phyloP scores from a whole-genome alignment of 2,113 vertebrate genomes.

The Planiliza haematocheilus region DNA sequence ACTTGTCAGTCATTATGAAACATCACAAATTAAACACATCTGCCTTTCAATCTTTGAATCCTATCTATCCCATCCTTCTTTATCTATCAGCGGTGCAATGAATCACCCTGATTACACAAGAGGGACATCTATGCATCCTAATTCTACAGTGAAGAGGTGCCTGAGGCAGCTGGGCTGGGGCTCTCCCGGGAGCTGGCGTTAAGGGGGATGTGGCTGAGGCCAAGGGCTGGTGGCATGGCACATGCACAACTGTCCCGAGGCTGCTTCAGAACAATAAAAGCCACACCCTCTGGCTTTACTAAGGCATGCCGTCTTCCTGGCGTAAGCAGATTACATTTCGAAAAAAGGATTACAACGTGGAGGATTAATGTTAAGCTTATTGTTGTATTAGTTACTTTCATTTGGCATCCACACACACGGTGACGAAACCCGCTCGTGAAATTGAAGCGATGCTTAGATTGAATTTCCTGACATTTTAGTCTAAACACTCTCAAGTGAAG shows the following conservation, averaged over 20 bases:
- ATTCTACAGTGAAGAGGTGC: constrained; percentile 10
- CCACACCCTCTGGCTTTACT: constrained; percentile 67
- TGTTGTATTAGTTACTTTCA: constrained; percentile 39
- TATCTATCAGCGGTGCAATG: background rate
- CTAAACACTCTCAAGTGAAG: too few relatives aligned
- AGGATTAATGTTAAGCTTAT: constrained; percentile 52
- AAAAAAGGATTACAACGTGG: constrained; percentile 59
- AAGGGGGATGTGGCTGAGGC: constrained; percentile 40
- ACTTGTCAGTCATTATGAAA: constrained; percentile 4
- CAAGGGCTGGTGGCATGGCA: constrained; percentile 49
- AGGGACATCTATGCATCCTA: constrained; percentile 12
- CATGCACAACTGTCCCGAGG: constrained; percentile 56
- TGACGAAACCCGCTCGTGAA: background rate
- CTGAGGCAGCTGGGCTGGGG: constrained; percentile 35
- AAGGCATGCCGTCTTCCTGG: constrained; percentile 39
- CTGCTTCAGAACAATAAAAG: constrained; percentile 63
- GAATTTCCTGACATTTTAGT: too few relatives aligned
- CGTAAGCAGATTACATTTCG: constrained; percentile 68
- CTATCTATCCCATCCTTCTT: too few relatives aligned
- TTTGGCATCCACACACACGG: constrained; percentile 14
- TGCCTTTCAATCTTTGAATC: background rate
- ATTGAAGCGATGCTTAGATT: constrained; percentile 16
- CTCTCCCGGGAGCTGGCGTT: constrained; percentile 60
- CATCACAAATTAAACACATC: background rate
- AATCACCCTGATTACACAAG: constrained; percentile 14